Evolutionary conservation across 2,888 invertebrate species (phyloP), one percentile per base, ranked within the genome.

Genomic region (Zele albiditarsus): DNA sequence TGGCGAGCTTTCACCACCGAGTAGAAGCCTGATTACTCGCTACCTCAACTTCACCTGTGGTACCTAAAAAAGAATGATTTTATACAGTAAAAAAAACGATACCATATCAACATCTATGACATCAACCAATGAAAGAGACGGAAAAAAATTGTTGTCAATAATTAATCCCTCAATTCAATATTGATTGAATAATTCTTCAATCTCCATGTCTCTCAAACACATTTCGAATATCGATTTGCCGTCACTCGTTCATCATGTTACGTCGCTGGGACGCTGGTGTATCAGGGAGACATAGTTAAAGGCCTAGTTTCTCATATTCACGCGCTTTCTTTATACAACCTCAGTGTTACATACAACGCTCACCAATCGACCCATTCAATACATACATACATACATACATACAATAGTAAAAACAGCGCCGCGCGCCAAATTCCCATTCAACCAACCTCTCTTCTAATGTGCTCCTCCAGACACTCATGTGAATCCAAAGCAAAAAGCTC

Each of bases 201-300:
- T 8, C n/a, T 12, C 6, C 12, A 49, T n/a, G 10, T n/a, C 20
- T 71, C 3, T 14, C 5, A 16, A 27, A 70, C 53, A 58, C 49
- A 27, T 65, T 38, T 76, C 73, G 73, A 68, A 70, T 84, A 89
- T 88, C 85, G 88, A 89, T 88, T 88, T 84, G 80, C 85, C 87
- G 88, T 89, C 89, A 88, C 81, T 81, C 85, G 87, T 87, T 85
- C 88, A 88, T 89, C 89, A 88, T 86, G 85, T 86, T 87, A 85
- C 88, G 87, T 87, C 86, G 85, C 81, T 85, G 81, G 84, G 88
- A 87, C 89, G 88, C 88, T 82, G 79, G 79, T 62, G 82, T 88
- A 88, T 81, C 88, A 88, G 89, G 89, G 79, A 67, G 80, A 80
- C 87, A 87, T 87, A 83, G 73, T 68, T 71, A 49, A 67, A 58